Percentiles rank a stretch among this genome's conserved stretches.
These are phyloP conservation scores for Philypnodon macrostomus DNA, from an alignment of 2,797 vertebrate species.

Conservation along the genomic window DNA sequence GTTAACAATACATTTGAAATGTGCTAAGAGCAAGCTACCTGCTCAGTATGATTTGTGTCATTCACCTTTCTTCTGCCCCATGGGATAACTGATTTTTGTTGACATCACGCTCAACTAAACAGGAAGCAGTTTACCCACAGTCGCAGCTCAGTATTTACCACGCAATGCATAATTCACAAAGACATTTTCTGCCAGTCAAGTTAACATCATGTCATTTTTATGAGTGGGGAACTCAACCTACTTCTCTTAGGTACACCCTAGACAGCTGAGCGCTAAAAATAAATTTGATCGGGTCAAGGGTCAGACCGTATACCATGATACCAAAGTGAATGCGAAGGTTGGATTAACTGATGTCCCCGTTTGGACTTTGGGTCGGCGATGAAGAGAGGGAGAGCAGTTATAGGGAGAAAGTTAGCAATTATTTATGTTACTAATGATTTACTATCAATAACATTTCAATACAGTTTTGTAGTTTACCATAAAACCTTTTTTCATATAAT, in stretches of 20 bases:
- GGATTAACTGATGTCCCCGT: background rate
- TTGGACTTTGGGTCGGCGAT: background rate
- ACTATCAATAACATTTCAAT: too few relatives aligned
- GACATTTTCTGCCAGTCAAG: conserved; percentile 57
- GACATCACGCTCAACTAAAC: conserved; percentile 31
- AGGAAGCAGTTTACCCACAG: conserved; percentile 12
- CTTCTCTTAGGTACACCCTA: conserved; percentile 14
- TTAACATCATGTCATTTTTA: conserved; percentile 58
- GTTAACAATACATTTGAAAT: too few relatives aligned
- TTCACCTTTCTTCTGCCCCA: conserved; percentile 17
- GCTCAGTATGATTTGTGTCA: conserved; percentile 13
- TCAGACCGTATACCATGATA: background rate
- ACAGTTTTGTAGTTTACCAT: too few relatives aligned
- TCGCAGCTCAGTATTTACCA: conserved; percentile 57
- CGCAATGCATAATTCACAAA: conserved; percentile 64
- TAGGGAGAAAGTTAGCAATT: too few relatives aligned
- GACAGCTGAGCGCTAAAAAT: conserved; percentile 8
- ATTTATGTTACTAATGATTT: too few relatives aligned
- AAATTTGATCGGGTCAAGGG: conserved; percentile 5
- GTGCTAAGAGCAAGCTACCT: too few relatives aligned
- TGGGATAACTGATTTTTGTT: conserved; percentile 22
- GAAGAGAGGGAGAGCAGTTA: background rate
- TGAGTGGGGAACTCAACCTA: conserved; percentile 37
- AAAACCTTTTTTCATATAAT: too few relatives aligned
- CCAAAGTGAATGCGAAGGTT: conserved; percentile 24